Base-by-base conservation (phyloP, 1,140 invertebrate genomes). In the Bombus haemorrhoidalis region DNA sequence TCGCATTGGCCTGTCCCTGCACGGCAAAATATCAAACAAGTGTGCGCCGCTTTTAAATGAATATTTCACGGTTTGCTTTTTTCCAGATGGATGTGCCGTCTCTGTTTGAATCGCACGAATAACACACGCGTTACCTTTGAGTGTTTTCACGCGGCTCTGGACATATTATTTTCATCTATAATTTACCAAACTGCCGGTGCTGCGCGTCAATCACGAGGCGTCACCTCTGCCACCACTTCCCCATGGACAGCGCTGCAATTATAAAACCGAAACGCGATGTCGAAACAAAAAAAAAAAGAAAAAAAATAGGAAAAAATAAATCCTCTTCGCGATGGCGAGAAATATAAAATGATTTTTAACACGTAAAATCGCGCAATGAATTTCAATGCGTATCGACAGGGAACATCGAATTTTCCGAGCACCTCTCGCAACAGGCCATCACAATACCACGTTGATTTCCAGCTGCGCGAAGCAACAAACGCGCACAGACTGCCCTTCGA, bases 11-110 rank as follows among this genome's bases (percentile, higher is more conserved):
- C 53, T 57, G 43, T 64, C 32, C 41, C 47, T 76, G 12, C n/a
- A 39, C 59, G 32, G 43, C 15, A 37, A 34, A 41, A 74, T 69
- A 39, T 5, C 15, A 41, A 62, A 76, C 47, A n/a, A 43, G 72
- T 28, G 59, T 71, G 59, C 66, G 62, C 81, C 72, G 13, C 57
- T 81, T 89, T 83, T 89, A 89, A 86, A 83, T 64, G 66, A 83
- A 89, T 80, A 75, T 86, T 76, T 78, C 57, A 79, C 64, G 43
- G 57, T 78, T 59, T 66, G 43, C 41, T 28, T 53, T 82, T 78
- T 71, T 32, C 22, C 5, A 22, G 37, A 9, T n/a, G 37, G 47
- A 78, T 34, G 37, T 53, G 37, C 15, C 64, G 22, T 13, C 57
- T 32, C 18, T 53, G 25, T 78, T 34, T 37, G 37, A 84, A 47